Base-by-base conservation (phyloP, 1,140 invertebrate species). In the Adelges cooleyi region DNA sequence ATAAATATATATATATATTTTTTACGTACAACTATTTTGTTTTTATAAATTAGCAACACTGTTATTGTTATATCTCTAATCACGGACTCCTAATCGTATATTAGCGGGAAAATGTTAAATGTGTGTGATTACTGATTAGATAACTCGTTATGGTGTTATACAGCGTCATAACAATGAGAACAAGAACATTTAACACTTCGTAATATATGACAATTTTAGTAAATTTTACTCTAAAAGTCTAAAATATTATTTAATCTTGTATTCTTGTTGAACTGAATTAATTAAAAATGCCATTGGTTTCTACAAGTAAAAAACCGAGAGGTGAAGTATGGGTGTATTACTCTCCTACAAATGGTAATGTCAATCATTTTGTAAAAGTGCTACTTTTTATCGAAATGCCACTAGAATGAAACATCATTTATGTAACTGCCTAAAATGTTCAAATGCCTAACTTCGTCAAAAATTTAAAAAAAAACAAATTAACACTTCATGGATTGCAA, bases 381-480 rank as follows among this genome's bases (percentile, higher is more conserved):
- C 44, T 48, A 48, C 18, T 48, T 48, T 48, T 48, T 48, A 48
- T 48, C 44, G 44, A 18, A 48, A 20, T 48, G 17, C 44, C 44
- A 48, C 44, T 6, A 48, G 44, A 48, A 48, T 48, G 44, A 48
- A 48, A 48, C 44, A 20, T 48, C 44, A 48, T 48, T 48, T 18
- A 48, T 48, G 44, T 48, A 48, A 48, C 44, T 48, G 44, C 44
- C 44, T 20, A 48, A 48, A 48, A 48, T 48, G 44, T 48, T 18
- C 44, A 20, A 20, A 48, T 20, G 44, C n/a, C n/a, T n/a, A 48
- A 48, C 44, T 48, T 48, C 44, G 11, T 48, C 44, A 48, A 48
- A 48, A 48, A 48, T 48, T 42, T 48, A 18, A 48, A 48, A 48
- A 48, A 48, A 48, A 48, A 48, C n/a, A 48, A 48, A 48, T 48